These are phyloP conservation scores for Sebastolobus alascanus DNA, from an alignment of 2,797 vertebrate species.

Conservation along the genomic window DNA sequence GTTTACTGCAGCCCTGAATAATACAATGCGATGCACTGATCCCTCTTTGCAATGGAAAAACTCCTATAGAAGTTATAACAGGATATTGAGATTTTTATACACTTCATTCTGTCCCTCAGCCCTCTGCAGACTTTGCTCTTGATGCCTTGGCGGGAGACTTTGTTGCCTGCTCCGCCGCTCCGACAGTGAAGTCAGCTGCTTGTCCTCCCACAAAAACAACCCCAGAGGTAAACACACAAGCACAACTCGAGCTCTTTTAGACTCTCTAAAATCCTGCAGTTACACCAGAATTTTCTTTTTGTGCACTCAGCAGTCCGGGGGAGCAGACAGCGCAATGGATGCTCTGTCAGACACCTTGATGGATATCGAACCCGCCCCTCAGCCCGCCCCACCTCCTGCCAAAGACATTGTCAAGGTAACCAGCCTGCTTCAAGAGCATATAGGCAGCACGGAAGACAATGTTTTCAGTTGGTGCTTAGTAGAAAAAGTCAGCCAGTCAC, in stretches of 20 bases:
- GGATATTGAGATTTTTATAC: not conserved
- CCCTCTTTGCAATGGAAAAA: not conserved
- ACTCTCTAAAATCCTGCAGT: not conserved
- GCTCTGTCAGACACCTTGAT: conserved; percentile 81
- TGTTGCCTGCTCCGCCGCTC: conserved; percentile 64
- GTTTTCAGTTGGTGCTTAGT: not conserved
- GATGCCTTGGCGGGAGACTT: conserved; percentile 76
- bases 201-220: conserved; percentile 37
- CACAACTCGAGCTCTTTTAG: not conserved
- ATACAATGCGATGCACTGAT: not conserved
- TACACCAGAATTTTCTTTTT: not conserved
- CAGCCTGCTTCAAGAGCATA: not conserved
- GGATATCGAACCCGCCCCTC: conserved; percentile 69
- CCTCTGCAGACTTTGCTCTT: conserved; percentile 66
- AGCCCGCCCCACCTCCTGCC: conserved; percentile 59
- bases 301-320: conserved; percentile 59
- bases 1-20: not conserved
- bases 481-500: not conserved
- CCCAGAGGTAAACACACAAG: conserved; percentile 61
- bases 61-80: not conserved
- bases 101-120: conserved; percentile 46
- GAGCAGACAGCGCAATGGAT: conserved; percentile 75
- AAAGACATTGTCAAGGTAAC: conserved; percentile 82
- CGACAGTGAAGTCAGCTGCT: conserved; percentile 69
- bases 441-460: not conserved